Conservation (phyloP, 2,888 invertebrate species). For the Octonoba sinensis region DNA sequence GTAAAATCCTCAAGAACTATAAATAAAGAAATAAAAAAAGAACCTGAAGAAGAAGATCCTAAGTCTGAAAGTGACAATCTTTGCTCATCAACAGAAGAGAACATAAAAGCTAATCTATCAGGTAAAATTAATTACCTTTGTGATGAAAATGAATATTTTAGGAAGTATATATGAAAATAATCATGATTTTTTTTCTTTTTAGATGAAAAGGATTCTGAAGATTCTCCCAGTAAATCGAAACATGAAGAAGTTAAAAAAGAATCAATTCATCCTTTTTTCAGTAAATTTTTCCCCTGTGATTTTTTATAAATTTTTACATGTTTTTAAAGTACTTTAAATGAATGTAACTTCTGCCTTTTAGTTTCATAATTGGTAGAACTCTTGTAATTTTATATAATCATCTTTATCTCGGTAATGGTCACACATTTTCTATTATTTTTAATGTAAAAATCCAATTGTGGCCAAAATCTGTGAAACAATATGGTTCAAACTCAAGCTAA, state of each 20-base stretch:
- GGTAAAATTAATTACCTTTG: not conserved
- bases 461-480: too few species aligned
- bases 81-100: not conserved
- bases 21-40: constrained; percentile 1
- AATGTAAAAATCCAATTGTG: too few species aligned
- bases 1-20: constrained; percentile 9
- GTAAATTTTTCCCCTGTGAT: not conserved
- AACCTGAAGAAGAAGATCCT: not conserved
- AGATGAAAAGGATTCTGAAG: not conserved
- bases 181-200: not conserved
- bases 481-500: too few species aligned
- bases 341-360: too few species aligned
- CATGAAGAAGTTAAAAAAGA: not conserved
- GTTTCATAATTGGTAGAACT: too few species aligned
- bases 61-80: not conserved
- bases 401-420: too few species aligned
- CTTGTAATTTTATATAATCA: too few species aligned
- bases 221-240: not conserved
- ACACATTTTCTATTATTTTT: too few species aligned
- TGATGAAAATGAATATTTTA: not conserved
- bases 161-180: not conserved
- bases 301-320: not conserved
- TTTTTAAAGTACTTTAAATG: not conserved
- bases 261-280: not conserved
- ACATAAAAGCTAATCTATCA: not conserved